Conservation (phyloP, 2,797 vertebrate species). For the Hippopotamyrus pictus region DNA sequence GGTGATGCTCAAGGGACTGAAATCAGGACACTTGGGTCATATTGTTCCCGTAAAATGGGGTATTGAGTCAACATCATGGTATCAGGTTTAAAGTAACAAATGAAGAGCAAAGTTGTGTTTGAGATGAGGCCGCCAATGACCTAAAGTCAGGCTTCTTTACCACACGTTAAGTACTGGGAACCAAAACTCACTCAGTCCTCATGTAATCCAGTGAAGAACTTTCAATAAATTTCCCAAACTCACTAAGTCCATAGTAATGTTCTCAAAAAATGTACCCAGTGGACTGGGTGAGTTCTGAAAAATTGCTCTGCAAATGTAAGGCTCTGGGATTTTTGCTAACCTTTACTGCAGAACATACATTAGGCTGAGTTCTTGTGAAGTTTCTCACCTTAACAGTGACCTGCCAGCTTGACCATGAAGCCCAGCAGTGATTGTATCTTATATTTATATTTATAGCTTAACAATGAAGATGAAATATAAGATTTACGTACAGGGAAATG, state of each 20-base stretch:
- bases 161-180: not conserved
- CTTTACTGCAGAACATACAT: not conserved
- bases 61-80: not conserved
- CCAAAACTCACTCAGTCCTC: not conserved
- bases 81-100: not conserved
- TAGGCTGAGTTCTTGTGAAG: not conserved
- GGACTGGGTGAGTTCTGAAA: not conserved
- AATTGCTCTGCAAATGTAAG: not conserved
- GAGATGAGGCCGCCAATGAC: not conserved
- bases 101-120: not conserved
- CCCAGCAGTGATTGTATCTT: not conserved
- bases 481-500: not conserved
- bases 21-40: not conserved
- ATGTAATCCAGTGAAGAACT: not conserved
- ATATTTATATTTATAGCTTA: not conserved
- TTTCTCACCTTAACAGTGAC: not conserved
- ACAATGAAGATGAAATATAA: not conserved
- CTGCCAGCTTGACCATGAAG: not conserved
- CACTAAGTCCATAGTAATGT: not conserved
- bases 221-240: not conserved
- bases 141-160: not conserved
- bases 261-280: not conserved
- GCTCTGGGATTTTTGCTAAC: not conserved
- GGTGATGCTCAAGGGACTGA: not conserved
- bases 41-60: not conserved